Conservation (phyloP, 2,797 vertebrate species). For the Euphonia xanthogaster region DNA sequence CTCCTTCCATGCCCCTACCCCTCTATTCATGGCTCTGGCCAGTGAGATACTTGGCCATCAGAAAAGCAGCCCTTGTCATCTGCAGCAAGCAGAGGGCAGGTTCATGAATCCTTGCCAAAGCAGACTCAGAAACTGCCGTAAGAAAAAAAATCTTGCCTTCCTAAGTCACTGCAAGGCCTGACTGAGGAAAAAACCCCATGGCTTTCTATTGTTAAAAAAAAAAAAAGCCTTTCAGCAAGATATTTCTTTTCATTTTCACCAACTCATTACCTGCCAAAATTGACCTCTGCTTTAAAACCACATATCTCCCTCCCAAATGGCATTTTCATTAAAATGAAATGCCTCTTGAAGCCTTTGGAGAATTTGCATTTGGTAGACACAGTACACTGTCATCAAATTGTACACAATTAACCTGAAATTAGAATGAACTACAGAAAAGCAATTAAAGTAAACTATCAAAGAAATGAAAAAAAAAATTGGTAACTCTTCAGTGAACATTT, state of each 20-base stretch:
- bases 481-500: neutral
- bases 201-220: neutral
- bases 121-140: fast-evolving
- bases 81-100: neutral
- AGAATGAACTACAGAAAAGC: neutral
- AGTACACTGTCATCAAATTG: neutral
- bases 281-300: neutral
- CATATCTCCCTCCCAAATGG: neutral
- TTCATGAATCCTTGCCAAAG: neutral
- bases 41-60: neutral
- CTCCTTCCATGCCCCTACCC: neutral
- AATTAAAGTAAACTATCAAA: neutral
- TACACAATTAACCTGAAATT: conserved; percentile 11
- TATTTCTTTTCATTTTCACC: neutral
- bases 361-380: conserved; percentile 3
- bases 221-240: neutral
- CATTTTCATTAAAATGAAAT: conserved; percentile 5
- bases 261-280: neutral
- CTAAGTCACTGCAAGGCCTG: neutral
- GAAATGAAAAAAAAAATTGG: neutral
- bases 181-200: neutral
- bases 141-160: neutral
- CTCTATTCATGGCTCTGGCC: neutral
- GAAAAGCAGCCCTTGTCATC: neutral
- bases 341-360: neutral